These are phyloP conservation scores for Procambarus clarkii DNA, from an alignment of 1,140 invertebrate genomes.

Conservation along the genomic window DNA sequence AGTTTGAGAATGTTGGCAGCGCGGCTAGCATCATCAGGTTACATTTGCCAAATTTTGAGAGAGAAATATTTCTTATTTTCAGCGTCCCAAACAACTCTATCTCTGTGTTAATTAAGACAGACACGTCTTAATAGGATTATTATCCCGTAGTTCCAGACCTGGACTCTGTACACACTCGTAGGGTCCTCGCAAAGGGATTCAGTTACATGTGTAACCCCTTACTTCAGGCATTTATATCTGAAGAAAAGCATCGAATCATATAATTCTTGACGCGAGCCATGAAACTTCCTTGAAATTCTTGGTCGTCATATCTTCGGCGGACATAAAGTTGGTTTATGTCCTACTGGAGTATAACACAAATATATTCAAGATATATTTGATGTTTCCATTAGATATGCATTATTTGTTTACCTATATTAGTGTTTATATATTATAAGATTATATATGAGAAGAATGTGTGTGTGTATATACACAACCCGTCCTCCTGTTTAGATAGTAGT, in stretches of 20 bases:
- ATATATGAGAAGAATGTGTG: too few relatives aligned
- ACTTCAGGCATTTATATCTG: background rate
- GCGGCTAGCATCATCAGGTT: background rate
- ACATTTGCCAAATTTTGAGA: conserved; percentile 12
- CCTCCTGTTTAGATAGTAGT: too few relatives aligned
- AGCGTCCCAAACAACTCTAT: background rate
- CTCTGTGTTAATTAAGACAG: background rate
- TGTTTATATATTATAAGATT: too few relatives aligned
- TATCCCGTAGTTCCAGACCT: background rate
- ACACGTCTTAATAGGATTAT: conserved; percentile 5
- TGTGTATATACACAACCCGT: too few relatives aligned
- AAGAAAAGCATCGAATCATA: background rate
- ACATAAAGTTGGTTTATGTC: too few relatives aligned
- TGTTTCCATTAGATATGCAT: too few relatives aligned
- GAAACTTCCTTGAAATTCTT: background rate
- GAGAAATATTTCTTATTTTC: background rate
- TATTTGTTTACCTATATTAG: too few relatives aligned
- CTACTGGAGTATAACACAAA: too few relatives aligned
- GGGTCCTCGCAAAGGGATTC: background rate
- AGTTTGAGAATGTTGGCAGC: too few relatives aligned
- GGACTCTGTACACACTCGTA: background rate
- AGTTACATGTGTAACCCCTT: background rate
- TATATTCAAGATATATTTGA: too few relatives aligned
- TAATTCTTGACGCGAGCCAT: background rate
- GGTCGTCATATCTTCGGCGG: too few relatives aligned